These are phyloP conservation scores for Mungos mungo DNA, from an alignment of 2,113 vertebrate genomes.

Conservation along the genomic window DNA sequence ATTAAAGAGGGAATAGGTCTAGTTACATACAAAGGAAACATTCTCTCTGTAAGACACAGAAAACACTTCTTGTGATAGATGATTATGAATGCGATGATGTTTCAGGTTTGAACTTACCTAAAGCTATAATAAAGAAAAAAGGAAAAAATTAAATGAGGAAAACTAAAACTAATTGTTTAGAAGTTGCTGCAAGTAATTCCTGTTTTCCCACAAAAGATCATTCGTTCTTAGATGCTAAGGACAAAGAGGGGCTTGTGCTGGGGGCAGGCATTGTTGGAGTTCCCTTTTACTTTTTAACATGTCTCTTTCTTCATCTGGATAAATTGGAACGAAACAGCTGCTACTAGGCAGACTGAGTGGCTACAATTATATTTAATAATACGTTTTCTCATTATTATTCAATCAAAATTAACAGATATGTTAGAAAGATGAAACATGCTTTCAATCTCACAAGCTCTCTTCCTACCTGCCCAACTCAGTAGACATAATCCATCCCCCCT, in stretches of 20 bases:
- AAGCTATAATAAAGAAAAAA: conserved; percentile 75
- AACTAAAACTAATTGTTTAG: conserved; percentile 72
- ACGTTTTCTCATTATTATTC: neutral
- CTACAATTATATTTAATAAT: conserved; percentile 23
- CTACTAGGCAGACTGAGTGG: conserved; percentile 2
- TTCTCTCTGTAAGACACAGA: conserved; percentile 76
- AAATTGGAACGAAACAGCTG: conserved; percentile 41
- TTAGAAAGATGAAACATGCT: conserved; percentile 17
- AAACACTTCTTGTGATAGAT: conserved; percentile 78
- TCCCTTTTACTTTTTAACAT: neutral
- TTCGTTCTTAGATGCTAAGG: conserved; percentile 70
- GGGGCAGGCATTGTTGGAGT: conserved; percentile 17
- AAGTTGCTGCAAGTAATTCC: conserved; percentile 77
- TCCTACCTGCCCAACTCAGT: neutral
- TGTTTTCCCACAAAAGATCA: conserved; percentile 70
- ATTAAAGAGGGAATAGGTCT: conserved; percentile 83
- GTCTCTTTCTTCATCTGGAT: conserved; percentile 8
- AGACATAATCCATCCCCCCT: neutral
- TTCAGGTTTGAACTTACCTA: conserved; percentile 74
- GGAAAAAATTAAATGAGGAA: conserved; percentile 46
- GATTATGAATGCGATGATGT: conserved; percentile 85
- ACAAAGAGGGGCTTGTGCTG: neutral
- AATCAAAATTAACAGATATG: conserved; percentile 43
- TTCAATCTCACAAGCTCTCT: neutral
- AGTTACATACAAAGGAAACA: conserved; percentile 80